Evolutionary conservation across 1,140 invertebrate species (phyloP).

Genomic region (Drusus annulatus): DNA sequence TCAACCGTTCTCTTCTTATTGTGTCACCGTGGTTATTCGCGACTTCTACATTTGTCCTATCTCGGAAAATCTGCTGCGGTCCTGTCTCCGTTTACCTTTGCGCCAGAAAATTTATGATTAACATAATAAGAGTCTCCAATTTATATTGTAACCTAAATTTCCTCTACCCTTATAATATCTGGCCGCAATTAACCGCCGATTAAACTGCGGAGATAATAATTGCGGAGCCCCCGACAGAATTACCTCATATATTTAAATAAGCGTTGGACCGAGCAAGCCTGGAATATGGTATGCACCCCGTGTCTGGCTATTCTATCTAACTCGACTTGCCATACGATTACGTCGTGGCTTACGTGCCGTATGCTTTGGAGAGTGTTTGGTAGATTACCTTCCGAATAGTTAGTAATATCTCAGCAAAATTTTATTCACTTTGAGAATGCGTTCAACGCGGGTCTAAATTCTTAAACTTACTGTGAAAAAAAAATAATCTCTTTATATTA

Average conservation of each 20-base stretch:
- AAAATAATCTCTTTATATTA: no score
- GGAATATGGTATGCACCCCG: no score
- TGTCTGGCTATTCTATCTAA: no score
- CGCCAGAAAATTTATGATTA: slow-evolving; percentile 12
- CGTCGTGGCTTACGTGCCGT: no score
- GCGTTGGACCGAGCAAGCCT: no score
- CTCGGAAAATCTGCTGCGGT: neutral
- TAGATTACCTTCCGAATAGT: no score
- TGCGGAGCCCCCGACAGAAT: neutral
- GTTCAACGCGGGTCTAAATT: no score
- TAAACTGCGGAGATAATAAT: slow-evolving; percentile 17
- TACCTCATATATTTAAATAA: neutral
- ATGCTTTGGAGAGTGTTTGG: no score
- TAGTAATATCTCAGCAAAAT: no score
- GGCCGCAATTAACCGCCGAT: slow-evolving; percentile 22
- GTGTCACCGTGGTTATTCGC: neutral
- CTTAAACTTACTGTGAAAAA: no score
- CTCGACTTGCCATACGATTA: no score
- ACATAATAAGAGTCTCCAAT: slow-evolving; percentile 25
- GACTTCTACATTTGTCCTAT: neutral
- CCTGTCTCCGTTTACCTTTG: neutral
- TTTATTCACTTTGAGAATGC: no score
- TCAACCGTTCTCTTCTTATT: neutral
- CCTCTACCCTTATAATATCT: slow-evolving; percentile 5
- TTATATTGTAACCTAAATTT: slow-evolving; percentile 23